Evolutionary conservation across 2,113 vertebrate genomes (phyloP), one percentile per base, ranked within the genome.

Genomic region (Ceyx cyanopectus): DNA sequence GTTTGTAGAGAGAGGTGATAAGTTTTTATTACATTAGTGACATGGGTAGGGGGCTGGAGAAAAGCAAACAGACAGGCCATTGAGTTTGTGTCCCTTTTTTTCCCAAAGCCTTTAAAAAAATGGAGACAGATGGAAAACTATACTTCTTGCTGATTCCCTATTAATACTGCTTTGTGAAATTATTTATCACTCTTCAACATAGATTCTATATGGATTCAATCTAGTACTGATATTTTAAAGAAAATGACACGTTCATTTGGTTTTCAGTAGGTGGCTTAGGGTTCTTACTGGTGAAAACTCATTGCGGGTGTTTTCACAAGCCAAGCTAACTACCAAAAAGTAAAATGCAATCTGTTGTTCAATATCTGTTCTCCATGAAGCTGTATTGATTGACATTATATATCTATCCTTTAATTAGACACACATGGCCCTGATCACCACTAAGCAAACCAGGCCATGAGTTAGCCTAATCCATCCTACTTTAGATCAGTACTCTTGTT

Each of bases 1-100:
- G 78, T 96, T 95, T 89, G 70, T 73, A 82, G 81, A 91, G 85
- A 87, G 75, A 73, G 32, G 70, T 91, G 89, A 41, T 93, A 87
- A 80, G 87, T 92, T 94, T 77, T 87, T 95, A 87, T 91, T 89
- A 62, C 70, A 54, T 61, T 67, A 72, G 70, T 87, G 89, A 89
- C 87, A 74, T 73, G 68, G 56, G 10, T 21, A 32, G 37, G 45
- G 40, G 54, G 40, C 21, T 54, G 81, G 57, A 41, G 62, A 85
- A 91, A 89, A 94, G 53, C 70, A 94, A 82, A 82, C 81, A 86
- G n/a, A 37, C 29, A 80, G 63, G 27, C 77, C 22, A 5, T 19
- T 56, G 61, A 67, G 41, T 70, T 88, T 14, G 4, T 51, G 62
- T 51, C 29, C 14, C 23, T 63, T 84, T 90, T 70, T 43, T 73